phyloP scores from a whole-genome alignment of 2,797 vertebrate species.

The Todus mexicanus region DNA sequence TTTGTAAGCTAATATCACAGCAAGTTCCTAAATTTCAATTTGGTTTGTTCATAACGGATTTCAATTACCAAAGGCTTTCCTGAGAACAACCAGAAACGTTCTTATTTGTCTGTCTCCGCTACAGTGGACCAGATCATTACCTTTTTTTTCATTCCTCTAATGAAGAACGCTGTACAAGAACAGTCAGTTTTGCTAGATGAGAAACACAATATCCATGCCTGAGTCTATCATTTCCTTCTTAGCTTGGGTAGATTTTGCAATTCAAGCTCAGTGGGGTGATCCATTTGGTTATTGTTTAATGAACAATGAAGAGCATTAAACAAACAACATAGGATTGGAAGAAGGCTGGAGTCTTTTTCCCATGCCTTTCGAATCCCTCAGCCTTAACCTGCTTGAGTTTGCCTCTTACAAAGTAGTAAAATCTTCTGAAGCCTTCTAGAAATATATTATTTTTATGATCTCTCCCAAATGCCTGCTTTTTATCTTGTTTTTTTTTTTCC shows the following conservation, averaged over 20 bases:
- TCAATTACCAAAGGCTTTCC: background rate
- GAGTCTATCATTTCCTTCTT: background rate
- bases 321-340: background rate
- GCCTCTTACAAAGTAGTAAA: background rate
- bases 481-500: background rate
- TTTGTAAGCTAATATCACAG: background rate
- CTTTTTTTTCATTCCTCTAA: background rate
- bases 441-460: background rate
- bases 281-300: constrained; percentile 45
- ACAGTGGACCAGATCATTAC: background rate
- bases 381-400: background rate
- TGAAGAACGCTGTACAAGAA: background rate
- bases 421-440: background rate
- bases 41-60: background rate
- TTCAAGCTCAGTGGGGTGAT: constrained; percentile 3
- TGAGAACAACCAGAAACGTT: background rate
- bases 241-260: constrained; percentile 18
- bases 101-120: background rate
- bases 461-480: background rate
- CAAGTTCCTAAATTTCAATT: background rate
- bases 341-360: background rate
- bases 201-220: background rate
- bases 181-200: background rate
- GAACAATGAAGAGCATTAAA: constrained; percentile 4
- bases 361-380: background rate